These are phyloP conservation scores for Pyrochroa serraticornis DNA, from an alignment of 2,888 invertebrate genomes.

Conservation along the genomic window DNA sequence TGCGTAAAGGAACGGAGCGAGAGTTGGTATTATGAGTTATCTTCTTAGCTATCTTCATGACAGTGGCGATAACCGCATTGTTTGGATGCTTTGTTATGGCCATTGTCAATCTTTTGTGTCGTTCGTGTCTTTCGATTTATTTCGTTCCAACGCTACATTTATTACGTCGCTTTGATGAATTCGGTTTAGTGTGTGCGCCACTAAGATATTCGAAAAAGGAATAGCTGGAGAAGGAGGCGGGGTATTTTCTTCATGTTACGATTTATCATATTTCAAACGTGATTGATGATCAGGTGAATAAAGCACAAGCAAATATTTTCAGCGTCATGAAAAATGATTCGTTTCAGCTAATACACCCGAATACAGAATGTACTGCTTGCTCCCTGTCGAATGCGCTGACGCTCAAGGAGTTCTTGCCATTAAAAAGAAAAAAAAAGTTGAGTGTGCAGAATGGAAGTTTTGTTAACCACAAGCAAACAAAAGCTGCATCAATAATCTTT, in stretches of 20 bases:
- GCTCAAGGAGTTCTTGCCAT: too few relatives aligned
- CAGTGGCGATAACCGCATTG: slow-evolving; percentile 14
- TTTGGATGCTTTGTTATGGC: slow-evolving; percentile 17
- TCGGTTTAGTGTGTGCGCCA: slow-evolving; percentile 9
- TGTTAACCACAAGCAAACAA: too few relatives aligned
- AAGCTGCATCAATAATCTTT: too few relatives aligned
- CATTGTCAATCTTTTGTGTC: slow-evolving; percentile 29
- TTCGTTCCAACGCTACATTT: slow-evolving; percentile 22
- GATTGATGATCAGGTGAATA: slow-evolving; percentile 15
- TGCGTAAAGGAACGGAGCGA: slow-evolving; percentile 2
- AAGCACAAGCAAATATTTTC: slow-evolving; percentile 8
- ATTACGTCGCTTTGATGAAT: slow-evolving; percentile 28
- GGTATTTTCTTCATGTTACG: slow-evolving; percentile 6
- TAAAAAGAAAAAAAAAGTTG: too few relatives aligned
- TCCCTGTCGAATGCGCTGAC: too few relatives aligned
- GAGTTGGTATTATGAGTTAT: slow-evolving; percentile 14
- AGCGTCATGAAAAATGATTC: slow-evolving; percentile 12
- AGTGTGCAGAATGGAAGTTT: too few relatives aligned
- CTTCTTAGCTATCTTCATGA: slow-evolving; percentile 11
- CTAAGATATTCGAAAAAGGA: slow-evolving; percentile 13
- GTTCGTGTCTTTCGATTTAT: slow-evolving; percentile 21
- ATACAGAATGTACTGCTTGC: too few relatives aligned
- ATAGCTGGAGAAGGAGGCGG: not conserved
- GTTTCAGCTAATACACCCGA: too few relatives aligned
- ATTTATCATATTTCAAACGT: slow-evolving; percentile 12